These are phyloP conservation scores for Strix occidentalis DNA, from an alignment of 2,797 vertebrate species.

Conservation along the genomic window DNA sequence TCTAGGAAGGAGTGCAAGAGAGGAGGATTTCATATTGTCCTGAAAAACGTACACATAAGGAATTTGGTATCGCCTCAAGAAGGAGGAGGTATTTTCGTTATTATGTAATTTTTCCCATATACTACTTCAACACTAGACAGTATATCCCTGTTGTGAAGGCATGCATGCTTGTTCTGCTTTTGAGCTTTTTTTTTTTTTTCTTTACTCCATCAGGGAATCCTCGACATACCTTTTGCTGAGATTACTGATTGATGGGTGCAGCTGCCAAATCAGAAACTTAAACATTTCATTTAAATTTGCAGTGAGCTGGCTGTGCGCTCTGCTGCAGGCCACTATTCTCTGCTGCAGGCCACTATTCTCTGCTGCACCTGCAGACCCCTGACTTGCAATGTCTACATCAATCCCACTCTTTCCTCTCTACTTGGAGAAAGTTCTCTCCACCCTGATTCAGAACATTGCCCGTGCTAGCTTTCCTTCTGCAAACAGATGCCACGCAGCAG, in stretches of 20 bases:
- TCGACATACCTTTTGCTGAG: not conserved
- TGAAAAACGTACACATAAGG: not conserved
- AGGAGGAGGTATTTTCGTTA: not conserved
- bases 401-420: not conserved
- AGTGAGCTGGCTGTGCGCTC: not conserved
- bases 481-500: not conserved
- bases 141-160: not conserved
- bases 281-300: not conserved
- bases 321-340: rapidly evolving
- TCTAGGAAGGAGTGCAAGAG: not conserved
- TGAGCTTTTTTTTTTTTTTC: not conserved
- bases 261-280: not conserved
- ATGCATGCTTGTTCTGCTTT: not conserved
- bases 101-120: not conserved
- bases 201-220: not conserved
- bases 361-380: not conserved
- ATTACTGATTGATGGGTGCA: not conserved
- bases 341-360: rapidly evolving
- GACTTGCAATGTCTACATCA: not conserved
- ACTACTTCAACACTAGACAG: not conserved
- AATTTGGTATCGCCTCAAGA: not conserved
- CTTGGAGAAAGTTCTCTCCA: not conserved
- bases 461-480: not conserved
- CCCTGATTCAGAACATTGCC: not conserved
- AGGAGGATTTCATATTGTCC: not conserved